phyloP scores from a whole-genome alignment of 2,888 invertebrate species.

The Uropetala carovei region DNA sequence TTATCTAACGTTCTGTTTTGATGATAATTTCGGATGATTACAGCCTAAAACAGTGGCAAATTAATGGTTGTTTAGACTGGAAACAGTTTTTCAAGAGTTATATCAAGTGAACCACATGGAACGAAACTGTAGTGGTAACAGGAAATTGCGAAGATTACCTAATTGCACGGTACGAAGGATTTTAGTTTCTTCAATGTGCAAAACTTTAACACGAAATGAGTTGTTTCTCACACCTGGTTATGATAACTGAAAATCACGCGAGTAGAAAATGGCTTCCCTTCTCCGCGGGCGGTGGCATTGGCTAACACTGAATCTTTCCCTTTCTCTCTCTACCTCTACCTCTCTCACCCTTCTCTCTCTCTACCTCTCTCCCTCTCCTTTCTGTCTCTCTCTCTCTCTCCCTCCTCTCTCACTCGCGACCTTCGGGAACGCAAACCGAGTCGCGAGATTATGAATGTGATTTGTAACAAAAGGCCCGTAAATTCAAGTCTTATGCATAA shows the following conservation, averaged over 20 bases:
- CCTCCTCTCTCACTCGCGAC: neutral
- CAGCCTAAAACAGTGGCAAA: no score
- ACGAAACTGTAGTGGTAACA: no score
- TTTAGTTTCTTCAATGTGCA: no score
- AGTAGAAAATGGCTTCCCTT: neutral
- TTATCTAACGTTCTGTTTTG: no score
- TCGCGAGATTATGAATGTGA: neutral
- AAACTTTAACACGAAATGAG: no score
- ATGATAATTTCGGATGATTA: no score
- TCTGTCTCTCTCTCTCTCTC: neutral
- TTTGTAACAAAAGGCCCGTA: neutral
- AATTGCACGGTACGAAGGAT: no score
- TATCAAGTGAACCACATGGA: no score
- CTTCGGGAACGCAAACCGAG: neutral
- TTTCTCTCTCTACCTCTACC: no score
- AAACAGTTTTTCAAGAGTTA: no score
- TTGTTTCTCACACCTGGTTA: neutral
- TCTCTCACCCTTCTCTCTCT: neutral
- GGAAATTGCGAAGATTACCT: no score
- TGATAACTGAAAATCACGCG: neutral
- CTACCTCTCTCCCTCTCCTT: neutral
- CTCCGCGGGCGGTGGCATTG: neutral
- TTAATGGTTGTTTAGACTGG: no score
- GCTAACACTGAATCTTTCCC: neutral
- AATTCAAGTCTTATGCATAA: neutral